Base-by-base conservation (phyloP, 2,797 vertebrate species). In the Telmatherina bonti region DNA sequence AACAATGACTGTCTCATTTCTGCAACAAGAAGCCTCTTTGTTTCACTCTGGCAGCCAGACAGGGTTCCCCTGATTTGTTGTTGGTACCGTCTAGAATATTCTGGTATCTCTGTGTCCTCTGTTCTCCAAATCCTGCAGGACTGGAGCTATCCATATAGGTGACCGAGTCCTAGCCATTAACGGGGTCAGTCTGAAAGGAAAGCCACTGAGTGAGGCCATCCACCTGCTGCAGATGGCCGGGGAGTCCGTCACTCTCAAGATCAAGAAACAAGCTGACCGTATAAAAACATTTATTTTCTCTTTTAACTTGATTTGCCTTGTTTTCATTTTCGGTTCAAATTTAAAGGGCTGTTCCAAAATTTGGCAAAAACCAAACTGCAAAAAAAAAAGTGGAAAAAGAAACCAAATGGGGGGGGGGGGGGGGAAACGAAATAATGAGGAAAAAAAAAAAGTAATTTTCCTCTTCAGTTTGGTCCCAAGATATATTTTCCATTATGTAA, bases 111-210 rank as follows among this genome's bases (percentile, higher is more conserved):
- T 69, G 74, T 81, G 67, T 82, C 72, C 74, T 75, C 64, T 84
- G 65, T 74, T 56, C 57, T 81, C 59, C 62, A 76, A 20, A 62
- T 66, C 62, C 61, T 88, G 64, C 88, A 99, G 98, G 93, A 99
- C 98, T 0, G 97, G 98, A 26, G 98, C 98, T 78, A 98, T 99
- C 90, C 98, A 99, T 2, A 80, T 98, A 0, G 97, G 98, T 43
- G 98, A 99, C 89, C 79, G 97, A 35, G 98, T 99, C 76, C 87
- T 99, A 67, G 98, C 98, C 0, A 99, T 99, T 83, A 99, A 97
- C 75, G 96, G 94, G 0, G 95, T 97, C 75, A 98, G 97, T 90
- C 95, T 99, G 73, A 99, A 99, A 89, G 98, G 98, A 65, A 98
- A 99, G 72, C 97, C 97, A 0, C 93, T 99, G 89, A 99, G 98